phyloP scores from a whole-genome alignment of 2,113 vertebrate species.

The Nothocercus julius region DNA sequence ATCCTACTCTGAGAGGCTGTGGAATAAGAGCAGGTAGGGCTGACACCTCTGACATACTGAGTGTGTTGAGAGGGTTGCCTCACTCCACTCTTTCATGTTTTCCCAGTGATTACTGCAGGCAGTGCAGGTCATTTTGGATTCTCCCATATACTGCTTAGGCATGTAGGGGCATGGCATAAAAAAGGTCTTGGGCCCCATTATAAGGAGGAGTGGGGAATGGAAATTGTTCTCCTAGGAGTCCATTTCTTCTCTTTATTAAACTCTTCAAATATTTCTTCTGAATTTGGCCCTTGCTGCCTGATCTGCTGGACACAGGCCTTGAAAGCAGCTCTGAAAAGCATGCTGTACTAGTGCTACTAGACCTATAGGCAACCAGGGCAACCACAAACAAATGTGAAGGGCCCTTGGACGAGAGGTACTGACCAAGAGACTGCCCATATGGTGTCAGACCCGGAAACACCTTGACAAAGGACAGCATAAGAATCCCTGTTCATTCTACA shows the following conservation, averaged over 20 bases:
- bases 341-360: neutral
- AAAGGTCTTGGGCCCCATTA: neutral
- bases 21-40: neutral
- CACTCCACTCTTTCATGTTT: neutral
- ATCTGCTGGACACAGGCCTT: neutral
- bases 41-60: neutral
- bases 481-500: no score
- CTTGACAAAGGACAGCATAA: neutral
- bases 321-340: neutral
- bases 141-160: neutral
- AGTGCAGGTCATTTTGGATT: fast-evolving
- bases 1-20: neutral
- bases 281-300: neutral
- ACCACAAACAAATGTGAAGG: neutral
- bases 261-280: neutral
- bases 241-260: neutral
- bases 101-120: neutral
- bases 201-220: neutral
- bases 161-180: neutral
- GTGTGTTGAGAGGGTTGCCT: neutral
- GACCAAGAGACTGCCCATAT: neutral
- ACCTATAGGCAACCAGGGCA: no score
- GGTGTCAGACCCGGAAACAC: no score
- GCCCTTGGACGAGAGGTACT: neutral
- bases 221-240: neutral